Conservation (phyloP, 1,140 invertebrate species). For the Drosophila lacertosa region DNA sequence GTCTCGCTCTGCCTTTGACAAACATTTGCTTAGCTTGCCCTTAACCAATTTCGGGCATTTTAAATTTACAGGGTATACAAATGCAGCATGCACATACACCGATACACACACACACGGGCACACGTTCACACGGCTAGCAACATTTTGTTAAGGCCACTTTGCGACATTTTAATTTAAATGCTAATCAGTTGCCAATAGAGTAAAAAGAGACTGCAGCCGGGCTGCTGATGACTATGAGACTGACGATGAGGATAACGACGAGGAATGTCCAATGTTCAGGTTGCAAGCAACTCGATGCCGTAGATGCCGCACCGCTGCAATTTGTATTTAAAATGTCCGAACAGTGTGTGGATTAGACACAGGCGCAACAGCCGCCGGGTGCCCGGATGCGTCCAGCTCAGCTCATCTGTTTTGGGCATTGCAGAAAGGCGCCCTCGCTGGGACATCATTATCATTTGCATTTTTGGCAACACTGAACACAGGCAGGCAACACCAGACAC, state of each 20-base stretch:
- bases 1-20: neutral
- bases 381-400: constrained; percentile 32
- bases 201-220: constrained; percentile 53
- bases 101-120: neutral
- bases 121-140: constrained; percentile 37
- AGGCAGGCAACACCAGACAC: constrained; percentile 17
- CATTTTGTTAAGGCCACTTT: constrained; percentile 81
- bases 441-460: constrained; percentile 75
- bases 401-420: constrained; percentile 2
- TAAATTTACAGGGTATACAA: constrained; percentile 6
- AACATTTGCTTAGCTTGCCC: neutral
- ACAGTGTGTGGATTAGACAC: constrained; percentile 67
- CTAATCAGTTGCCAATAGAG: constrained; percentile 80
- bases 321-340: constrained; percentile 77
- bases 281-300: constrained; percentile 50
- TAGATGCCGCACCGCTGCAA: constrained; percentile 52
- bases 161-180: constrained; percentile 81
- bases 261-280: neutral
- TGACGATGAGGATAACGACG: constrained; percentile 48
- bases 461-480: constrained; percentile 46
- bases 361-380: constrained; percentile 42
- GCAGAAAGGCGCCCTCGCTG: constrained; percentile 14
- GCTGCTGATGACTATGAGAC: neutral
- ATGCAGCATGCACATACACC: constrained; percentile 8
- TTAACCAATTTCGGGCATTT: neutral